Percentiles rank a stretch among this genome's conserved stretches.
phyloP scores from a whole-genome alignment of 2,888 invertebrate species.

The Cantharis rustica region DNA sequence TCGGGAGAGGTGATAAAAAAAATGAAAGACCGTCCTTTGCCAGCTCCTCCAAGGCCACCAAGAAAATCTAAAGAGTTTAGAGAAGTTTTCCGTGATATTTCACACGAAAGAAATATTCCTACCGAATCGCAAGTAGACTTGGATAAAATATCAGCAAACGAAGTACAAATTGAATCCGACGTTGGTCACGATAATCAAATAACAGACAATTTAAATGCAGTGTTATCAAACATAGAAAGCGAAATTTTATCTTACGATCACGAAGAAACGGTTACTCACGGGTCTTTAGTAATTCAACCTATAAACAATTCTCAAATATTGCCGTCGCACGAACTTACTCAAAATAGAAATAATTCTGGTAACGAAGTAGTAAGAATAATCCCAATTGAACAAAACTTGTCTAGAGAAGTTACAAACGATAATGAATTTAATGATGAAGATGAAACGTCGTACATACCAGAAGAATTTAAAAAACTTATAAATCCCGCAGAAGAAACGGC shows the following conservation, averaged over 20 bases:
- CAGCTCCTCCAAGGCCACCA: constrained; percentile 85
- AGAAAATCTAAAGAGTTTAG: constrained; percentile 53
- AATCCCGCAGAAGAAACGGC: not conserved
- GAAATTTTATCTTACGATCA: constrained; percentile 63
- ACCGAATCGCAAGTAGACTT: constrained; percentile 2
- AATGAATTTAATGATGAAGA: constrained; percentile 38
- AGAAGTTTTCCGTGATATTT: constrained; percentile 44
- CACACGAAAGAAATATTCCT: constrained; percentile 43
- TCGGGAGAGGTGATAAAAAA: constrained; percentile 78
- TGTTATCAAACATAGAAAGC: constrained; percentile 61
- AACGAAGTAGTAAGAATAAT: constrained; percentile 41
- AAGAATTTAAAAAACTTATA: not conserved
- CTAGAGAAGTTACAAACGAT: not conserved
- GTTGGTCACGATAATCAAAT: constrained; percentile 52
- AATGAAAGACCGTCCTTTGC: constrained; percentile 85
- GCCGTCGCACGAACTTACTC: constrained; percentile 4
- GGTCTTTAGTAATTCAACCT: constrained; percentile 68
- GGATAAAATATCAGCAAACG: constrained; percentile 13
- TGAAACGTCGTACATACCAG: constrained; percentile 49
- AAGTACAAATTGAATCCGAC: constrained; percentile 26
- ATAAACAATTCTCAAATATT: constrained; percentile 56
- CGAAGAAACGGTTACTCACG: constrained; percentile 69
- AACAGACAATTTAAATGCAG: constrained; percentile 40
- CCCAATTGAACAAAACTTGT: constrained; percentile 35
- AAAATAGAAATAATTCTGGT: constrained; percentile 7